Base-by-base conservation (phyloP, 2,888 invertebrate species). In the Ditylenchus weischeri region DNA sequence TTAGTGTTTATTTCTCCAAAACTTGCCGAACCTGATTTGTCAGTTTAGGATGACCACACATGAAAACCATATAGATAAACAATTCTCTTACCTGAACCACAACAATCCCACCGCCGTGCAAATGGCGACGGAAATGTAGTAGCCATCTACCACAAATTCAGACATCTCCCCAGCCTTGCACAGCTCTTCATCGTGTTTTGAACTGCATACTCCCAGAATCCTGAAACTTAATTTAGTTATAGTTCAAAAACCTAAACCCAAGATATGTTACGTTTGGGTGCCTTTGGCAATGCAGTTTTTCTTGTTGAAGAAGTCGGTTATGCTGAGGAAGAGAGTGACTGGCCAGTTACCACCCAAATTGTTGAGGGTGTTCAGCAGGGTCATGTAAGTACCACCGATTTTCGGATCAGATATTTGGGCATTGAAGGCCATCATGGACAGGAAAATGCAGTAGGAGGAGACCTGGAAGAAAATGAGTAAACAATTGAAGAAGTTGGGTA, bases 341-440 rank as follows among this genome's bases (percentile, higher is more conserved):
- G 96, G 95, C 96, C 95, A 96, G 83, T 93, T 95, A 8, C 92
- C 92, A n/a, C 98, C 98, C 68, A 98, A 87, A 86, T 98, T 98
- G 60, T 90, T 89, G 29, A 96, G 87, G 0, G 98, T 98, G 84
- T 98, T 99, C 19, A 98, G 86, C 62, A 98, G 87, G 0, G 98
- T 99, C 98, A 98, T 98, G 84, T 99, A 98, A 0, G 98, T 98
- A 7, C 98, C 81, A 1, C 98, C 98, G 0, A 96, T 59, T 0
- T 90, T 87, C 0, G 95, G 93, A 84, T 99, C 98, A 70, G 94
- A 94, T 62, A 98, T 89, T 85, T 91, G 90, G 0, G 96, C 96
- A 85, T 92, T 93, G 86, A 98, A 98, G 13, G 94, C 92, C 94
- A 98, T 96, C 69, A 90, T 88, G 0, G 95, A 90, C 7, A 98